Conservation (phyloP, 2,113 vertebrate genomes). For the Ctenomys sociabilis region DNA sequence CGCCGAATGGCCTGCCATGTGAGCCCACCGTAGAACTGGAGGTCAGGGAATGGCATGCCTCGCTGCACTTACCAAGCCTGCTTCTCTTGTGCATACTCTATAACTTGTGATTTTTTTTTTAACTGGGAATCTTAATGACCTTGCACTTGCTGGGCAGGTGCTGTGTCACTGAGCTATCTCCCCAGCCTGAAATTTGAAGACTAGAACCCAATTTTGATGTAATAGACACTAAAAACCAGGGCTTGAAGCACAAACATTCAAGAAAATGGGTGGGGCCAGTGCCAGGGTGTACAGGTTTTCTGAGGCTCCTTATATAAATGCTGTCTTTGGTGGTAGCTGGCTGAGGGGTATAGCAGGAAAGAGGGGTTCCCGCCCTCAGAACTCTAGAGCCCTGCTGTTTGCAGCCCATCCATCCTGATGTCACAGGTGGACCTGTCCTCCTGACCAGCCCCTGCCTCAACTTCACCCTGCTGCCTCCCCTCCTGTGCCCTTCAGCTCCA, state of each 20-base stretch:
- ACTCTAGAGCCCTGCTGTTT: neutral
- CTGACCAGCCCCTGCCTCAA: neutral
- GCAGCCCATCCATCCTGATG: neutral
- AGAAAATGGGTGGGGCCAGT: neutral
- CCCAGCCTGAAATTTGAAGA: neutral
- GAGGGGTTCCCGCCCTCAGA: neutral
- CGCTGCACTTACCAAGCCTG: neutral
- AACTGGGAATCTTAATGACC: no score
- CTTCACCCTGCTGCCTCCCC: neutral
- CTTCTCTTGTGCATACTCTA: neutral
- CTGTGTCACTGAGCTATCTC: no score
- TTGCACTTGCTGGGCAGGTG: no score
- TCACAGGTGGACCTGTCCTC: neutral
- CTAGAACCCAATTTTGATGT: slow-evolving; percentile 2
- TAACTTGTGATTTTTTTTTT: neutral
- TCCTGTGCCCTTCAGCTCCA: neutral
- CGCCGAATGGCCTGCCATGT: neutral
- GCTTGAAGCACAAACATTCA: neutral
- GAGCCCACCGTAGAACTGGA: neutral
- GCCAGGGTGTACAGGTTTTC: neutral
- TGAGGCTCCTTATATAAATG: fast-evolving
- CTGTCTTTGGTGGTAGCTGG: neutral
- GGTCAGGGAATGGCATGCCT: neutral
- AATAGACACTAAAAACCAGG: neutral
- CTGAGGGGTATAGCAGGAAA: neutral